These are phyloP conservation scores for Stomatorhinus ivindoensis DNA, from an alignment of 2,113 vertebrate species.

Conservation along the genomic window DNA sequence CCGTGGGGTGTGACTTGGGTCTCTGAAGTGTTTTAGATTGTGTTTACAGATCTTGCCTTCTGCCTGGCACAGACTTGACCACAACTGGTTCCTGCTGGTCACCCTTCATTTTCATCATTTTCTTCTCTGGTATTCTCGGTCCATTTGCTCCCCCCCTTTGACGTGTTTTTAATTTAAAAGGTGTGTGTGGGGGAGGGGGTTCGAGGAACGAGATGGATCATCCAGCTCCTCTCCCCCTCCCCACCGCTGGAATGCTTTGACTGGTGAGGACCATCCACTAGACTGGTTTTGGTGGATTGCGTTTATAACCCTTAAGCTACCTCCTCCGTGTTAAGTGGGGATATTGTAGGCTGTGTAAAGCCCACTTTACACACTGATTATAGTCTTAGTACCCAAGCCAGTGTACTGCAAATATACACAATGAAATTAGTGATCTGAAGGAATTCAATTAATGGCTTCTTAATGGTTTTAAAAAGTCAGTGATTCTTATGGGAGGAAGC, in stretches of 20 bases:
- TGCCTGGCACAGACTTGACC: not conserved
- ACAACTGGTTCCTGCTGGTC: not conserved
- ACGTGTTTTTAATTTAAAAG: not conserved
- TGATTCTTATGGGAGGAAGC: not conserved
- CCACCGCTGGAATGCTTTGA: not conserved
- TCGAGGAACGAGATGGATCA: not conserved
- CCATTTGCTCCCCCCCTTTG: not conserved
- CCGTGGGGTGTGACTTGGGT: not conserved
- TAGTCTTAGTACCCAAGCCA: not conserved
- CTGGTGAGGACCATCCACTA: not conserved
- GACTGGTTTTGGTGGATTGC: not conserved
- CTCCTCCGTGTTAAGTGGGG: not conserved
- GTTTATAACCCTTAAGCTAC: not conserved
- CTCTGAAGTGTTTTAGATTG: not conserved
- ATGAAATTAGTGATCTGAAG: not conserved
- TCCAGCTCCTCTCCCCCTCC: not conserved
- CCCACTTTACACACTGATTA: not conserved
- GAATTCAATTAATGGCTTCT: conserved; percentile 2
- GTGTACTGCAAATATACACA: not conserved
- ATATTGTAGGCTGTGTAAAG: not conserved
- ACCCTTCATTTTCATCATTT: not conserved
- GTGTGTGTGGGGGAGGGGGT: not conserved
- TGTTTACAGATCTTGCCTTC: not conserved
- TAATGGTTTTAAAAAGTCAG: not conserved
- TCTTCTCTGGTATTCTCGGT: not conserved